These are phyloP conservation scores for Mus minutoides DNA, from an alignment of 2,797 vertebrate genomes.

Conservation along the genomic window DNA sequence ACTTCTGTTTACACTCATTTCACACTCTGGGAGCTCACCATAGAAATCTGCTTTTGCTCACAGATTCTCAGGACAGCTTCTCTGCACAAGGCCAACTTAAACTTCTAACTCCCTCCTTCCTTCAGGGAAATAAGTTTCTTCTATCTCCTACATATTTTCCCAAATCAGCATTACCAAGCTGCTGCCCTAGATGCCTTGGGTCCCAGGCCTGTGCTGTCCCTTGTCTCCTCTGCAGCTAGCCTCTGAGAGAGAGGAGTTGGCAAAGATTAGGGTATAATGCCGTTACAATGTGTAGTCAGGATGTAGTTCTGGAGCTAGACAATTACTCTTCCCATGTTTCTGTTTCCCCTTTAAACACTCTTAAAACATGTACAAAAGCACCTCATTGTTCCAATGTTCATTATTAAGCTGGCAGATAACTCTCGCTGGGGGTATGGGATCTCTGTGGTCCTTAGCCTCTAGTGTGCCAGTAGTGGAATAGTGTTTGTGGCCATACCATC, in stretches of 20 bases:
- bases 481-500: neutral
- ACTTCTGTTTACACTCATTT: neutral
- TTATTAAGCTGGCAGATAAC: neutral
- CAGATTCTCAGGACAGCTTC: neutral
- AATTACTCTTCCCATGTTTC: neutral
- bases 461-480: neutral
- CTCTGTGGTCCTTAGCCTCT: neutral
- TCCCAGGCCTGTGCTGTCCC: neutral
- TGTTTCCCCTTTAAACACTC: neutral
- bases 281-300: constrained; percentile 29
- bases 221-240: neutral
- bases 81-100: neutral
- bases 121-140: neutral
- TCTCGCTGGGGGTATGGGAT: neutral
- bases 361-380: neutral
- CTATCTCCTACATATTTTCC: neutral
- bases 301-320: neutral
- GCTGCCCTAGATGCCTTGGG: neutral
- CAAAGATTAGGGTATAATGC: constrained; percentile 8
- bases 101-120: neutral
- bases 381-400: neutral
- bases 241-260: constrained; percentile 2
- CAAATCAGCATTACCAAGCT: neutral
- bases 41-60: constrained; percentile 11
- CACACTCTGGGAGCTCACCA: neutral